Conservation (phyloP, 2,797 vertebrate species). For the Mus caroli region DNA sequence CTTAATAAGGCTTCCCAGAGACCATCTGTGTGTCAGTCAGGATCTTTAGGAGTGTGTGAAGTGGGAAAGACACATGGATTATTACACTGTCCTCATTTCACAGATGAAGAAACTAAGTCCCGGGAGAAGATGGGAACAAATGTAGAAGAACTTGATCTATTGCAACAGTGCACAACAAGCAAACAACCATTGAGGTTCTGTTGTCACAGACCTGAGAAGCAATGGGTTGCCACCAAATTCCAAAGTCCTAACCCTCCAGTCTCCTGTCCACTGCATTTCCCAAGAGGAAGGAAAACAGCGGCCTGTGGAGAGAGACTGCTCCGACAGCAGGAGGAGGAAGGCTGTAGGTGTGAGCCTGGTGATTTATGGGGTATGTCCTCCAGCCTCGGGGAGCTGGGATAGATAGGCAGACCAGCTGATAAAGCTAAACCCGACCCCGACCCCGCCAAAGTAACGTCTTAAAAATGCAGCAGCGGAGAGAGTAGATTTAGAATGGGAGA, state of each 20-base stretch:
- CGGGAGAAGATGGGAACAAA: not conserved
- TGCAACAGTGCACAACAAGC: not conserved
- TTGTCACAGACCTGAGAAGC: not conserved
- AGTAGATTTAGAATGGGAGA: not conserved
- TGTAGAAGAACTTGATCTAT: not conserved
- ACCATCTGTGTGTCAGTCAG: not conserved
- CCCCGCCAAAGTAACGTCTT: not conserved
- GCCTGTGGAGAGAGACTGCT: not conserved
- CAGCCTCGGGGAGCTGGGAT: not conserved
- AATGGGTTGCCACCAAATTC: not conserved
- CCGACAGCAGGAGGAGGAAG: not conserved
- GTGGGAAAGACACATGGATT: not conserved
- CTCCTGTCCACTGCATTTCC: not conserved
- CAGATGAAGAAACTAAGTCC: conserved; percentile 18
- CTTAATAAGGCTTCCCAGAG: not conserved
- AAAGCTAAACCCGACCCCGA: not conserved
- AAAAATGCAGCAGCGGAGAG: not conserved
- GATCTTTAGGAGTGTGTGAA: not conserved
- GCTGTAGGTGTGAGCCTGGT: not conserved
- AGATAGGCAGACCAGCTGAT: not conserved
- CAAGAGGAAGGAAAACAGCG: not conserved
- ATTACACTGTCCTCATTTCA: not conserved
- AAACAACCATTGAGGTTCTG: not conserved
- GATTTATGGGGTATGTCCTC: not conserved
- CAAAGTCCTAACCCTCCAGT: not conserved